Base-by-base conservation (phyloP, 2,797 vertebrate species). In the Schizopygopsis pylzovi region DNA sequence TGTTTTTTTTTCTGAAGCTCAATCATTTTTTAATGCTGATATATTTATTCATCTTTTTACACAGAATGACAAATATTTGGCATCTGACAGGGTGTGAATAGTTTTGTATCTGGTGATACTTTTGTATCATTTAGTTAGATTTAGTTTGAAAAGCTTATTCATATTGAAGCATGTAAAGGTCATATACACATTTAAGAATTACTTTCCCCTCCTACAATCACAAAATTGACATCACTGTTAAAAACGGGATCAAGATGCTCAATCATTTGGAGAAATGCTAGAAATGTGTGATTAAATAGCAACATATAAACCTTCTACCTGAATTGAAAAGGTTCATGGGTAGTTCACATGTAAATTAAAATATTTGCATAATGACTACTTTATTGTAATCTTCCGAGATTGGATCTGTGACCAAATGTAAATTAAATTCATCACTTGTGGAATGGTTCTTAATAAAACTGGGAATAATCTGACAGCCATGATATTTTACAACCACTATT, bases 361-460 rank as follows among this genome's bases (percentile, higher is more conserved):
- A 20, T 37, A 89, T 90, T 86, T 85, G 82, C 89, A 89, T 89
- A 89, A 89, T 86, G 80, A 73, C 54, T 86, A 33, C 78, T 83
- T 88, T 70, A 84, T 86, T 79, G 67, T 84, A 81, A 52, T 86
- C 52, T 79, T 76, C 83, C 18, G 79, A 79, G 85, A 80, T 77
- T 75, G 68, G 86, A 81, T 47, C 78, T 85, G 83, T 28, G 81
- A 52, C 63, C 49, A 76, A 88, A 88, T 83, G 52, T 84, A 85
- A 80, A 81, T 85, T 85, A 87, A 86, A 84, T 76, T 83, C 56
- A 7, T 71, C 80, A 47, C 41, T 68, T 84, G 73, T 86, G 76
- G 54, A 33, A 73, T 81, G 76, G 78, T 85, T 84, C 83, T 59
- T 85, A 54, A 85, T 87, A 83, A 85, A 84, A 75, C 72, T 22